Evolutionary conservation across 2,797 vertebrate genomes (phyloP).

Genomic region (Loriculus beryllinus): DNA sequence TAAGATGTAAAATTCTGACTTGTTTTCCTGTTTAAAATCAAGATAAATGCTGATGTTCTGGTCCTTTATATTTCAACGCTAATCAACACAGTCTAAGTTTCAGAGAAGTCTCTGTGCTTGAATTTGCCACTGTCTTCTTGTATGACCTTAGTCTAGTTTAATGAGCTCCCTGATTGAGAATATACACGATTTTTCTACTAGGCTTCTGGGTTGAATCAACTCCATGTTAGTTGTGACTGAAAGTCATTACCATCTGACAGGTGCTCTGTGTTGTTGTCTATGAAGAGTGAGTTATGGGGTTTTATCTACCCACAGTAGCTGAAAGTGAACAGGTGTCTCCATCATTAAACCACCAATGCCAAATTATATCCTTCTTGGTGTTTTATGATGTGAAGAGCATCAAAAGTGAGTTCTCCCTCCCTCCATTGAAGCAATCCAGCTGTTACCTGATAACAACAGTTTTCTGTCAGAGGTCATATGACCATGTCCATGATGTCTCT

Average conservation of each 20-base stretch:
- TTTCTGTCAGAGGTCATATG: not conserved
- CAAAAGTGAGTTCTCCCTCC: not conserved
- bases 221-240: not conserved
- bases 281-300: not conserved
- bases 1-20: not conserved
- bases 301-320: not conserved
- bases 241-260: not conserved
- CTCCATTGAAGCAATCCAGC: not conserved
- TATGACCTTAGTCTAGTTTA: not conserved
- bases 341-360: not conserved
- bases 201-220: conserved; percentile 9
- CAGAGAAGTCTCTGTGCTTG: not conserved
- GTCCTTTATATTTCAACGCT: not conserved
- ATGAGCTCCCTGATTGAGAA: not conserved
- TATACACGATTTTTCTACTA: not conserved
- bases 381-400: not conserved
- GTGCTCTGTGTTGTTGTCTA: not conserved
- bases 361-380: not conserved
- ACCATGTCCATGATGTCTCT: not conserved
- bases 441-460: not conserved
- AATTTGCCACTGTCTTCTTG: not conserved
- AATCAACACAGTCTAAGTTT: not conserved
- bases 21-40: not conserved
- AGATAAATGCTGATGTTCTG: not conserved
- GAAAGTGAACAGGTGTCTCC: not conserved